Evolutionary conservation across 2,113 vertebrate species (phyloP), one percentile per base, ranked within the genome.

Genomic region (Cairina moschata): DNA sequence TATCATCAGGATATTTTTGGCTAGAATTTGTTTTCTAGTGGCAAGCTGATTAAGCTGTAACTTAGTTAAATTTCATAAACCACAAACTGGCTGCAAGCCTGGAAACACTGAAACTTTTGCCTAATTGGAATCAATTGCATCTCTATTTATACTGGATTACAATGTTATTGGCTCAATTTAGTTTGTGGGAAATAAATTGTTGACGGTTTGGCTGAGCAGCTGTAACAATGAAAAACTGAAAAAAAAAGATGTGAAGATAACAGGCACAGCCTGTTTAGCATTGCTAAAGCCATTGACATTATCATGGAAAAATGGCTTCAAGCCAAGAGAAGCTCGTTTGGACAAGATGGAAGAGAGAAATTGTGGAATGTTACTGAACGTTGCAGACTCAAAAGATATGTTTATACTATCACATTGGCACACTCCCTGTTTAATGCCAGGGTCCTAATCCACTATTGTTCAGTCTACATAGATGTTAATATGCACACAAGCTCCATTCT

Each of bases 61-160:
- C 93, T 96, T 94, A 92, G 94, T 96, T 96, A 96, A 96, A 96
- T 96, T 97, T 97, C 91, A 92, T 96, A 96, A 97, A 95, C 86
- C 71, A 75, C 69, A 96, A 96, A 93, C 94, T 97, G 96, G 95
- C 94, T 95, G 87, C 91, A 74, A 97, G 91, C 95, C 97, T 97
- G 90, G 86, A 97, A 98, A 96, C 48, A 92, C 96, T 96, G 86
- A 96, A 97, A 98, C 95, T 96, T 97, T 91, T 97, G 76, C 86
- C 95, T 97, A 95, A 96, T 97, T 97, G 96, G 95, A 97, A 97
- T 91, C 50, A 96, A 95, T 97, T 95, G 93, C 88, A 90, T 90
- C 77, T 95, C 73, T 94, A 92, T 93, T 96, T 97, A 95, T 94
- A 86, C 69, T 91, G 88, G 76, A 96, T 95, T 95, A 90, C 90